A percentile compares a stretch with the other conserved stretches of the same genome.
Conservation (phyloP, 1,140 invertebrate species). For the Elysia chlorotica region DNA sequence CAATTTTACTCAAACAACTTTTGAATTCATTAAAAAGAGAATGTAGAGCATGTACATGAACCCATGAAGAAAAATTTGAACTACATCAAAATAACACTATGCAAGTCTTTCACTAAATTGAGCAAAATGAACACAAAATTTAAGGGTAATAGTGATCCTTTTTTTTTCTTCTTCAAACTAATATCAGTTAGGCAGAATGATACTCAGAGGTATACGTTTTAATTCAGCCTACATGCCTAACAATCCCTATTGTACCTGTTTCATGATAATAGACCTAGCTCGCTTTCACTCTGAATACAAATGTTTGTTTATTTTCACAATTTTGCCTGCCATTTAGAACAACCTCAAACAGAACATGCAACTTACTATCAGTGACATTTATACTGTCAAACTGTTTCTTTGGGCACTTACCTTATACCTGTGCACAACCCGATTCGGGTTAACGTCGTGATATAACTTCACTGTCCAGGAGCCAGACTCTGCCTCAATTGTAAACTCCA, state of each 20-base stretch:
- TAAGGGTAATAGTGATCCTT: background rate
- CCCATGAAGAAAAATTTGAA: background rate
- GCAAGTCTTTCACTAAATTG: background rate
- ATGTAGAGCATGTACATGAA: background rate
- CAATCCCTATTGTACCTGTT: too few relatives aligned
- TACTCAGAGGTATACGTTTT: too few relatives aligned
- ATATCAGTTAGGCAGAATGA: too few relatives aligned
- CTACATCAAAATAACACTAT: background rate
- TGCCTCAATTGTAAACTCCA: constrained; percentile 1
- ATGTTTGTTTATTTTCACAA: too few relatives aligned
- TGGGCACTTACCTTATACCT: background rate
- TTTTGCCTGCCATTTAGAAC: too few relatives aligned
- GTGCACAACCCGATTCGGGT: constrained; percentile 3
- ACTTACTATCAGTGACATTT: too few relatives aligned
- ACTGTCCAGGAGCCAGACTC: background rate
- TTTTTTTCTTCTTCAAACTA: background rate
- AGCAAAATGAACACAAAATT: background rate
- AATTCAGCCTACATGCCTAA: too few relatives aligned
- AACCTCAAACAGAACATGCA: too few relatives aligned
- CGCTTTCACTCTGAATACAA: too few relatives aligned
- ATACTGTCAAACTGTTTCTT: too few relatives aligned
- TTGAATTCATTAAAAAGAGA: background rate
- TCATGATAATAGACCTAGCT: too few relatives aligned
- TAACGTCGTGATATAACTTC: constrained; percentile 8
- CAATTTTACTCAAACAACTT: too few relatives aligned